Base-by-base conservation (phyloP, 2,113 vertebrate species). In the Pelmatolapia mariae region DNA sequence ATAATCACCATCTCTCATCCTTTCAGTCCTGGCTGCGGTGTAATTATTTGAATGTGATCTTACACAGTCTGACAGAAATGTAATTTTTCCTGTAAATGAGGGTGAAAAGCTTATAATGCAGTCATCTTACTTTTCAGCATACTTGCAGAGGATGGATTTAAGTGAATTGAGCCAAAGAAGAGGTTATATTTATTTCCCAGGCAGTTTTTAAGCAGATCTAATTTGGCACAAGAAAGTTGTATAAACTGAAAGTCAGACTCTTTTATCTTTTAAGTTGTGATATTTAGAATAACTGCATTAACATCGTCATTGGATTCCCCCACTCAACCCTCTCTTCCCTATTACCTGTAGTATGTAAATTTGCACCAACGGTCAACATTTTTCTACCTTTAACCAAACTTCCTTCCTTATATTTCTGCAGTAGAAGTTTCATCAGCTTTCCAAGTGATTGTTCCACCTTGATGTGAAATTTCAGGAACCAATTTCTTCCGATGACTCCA, bases 1-100 rank as follows among this genome's bases (percentile, higher is more conserved):
- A 24, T 89, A 85, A 90, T 91, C 50, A 87, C 53, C 59, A 87
- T 88, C 89, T 79, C 26, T 66, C 31, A 38, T 82, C 86, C 83
- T 87, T 87, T 93, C 84, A 85, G 26, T 57, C 29, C 57, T 43
- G 36, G 15, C 61, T 86, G 56, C 79, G 80, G 54, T 86, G 84
- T 86, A 91, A 92, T 93, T 89, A 89, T 76, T 89, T 63, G 84
- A 87, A 36, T 73, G 54, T 53, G 83, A 92, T 93, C 73, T 40
- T 56, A 73, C 31, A 80, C 43, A 71, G 61, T 73, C 33, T 89
- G 26, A 45, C 16, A 85, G 83, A 6, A 12, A 54, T 61, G 53
- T 26, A 2, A n/a, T 85, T 73, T 80, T 61, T 78, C 16, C 84
- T 71, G 16, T 40, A 71, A 86, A 78, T 85, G 47, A 82, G 45